Percentiles rank a stretch among this genome's conserved stretches.
Evolutionary conservation across 2,113 vertebrate species (phyloP).

Genomic region (Nothoprocta pentlandii): DNA sequence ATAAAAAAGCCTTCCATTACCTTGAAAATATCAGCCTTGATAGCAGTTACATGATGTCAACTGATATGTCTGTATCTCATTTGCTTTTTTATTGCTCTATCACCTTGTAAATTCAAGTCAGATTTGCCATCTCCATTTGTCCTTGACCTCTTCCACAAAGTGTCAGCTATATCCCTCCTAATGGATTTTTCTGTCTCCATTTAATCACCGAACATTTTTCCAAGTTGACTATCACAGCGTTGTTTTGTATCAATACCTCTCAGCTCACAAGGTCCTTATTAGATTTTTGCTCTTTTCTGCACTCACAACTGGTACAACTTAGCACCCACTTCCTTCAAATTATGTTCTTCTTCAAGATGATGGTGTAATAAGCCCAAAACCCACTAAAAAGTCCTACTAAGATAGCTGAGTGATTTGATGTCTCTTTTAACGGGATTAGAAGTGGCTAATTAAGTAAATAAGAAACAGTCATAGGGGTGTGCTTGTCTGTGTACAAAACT

Average conservation of each 20-base stretch:
- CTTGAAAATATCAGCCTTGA: not conserved
- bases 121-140: not conserved
- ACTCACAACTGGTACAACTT: not conserved
- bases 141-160: not conserved
- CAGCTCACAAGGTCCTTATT: not conserved
- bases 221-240: not conserved
- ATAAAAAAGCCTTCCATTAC: not conserved
- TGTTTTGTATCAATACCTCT: not conserved
- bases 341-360: not conserved
- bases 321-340: not conserved
- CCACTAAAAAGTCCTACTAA: not conserved
- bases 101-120: not conserved
- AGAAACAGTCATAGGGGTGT: not conserved
- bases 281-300: not conserved
- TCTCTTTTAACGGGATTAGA: not conserved
- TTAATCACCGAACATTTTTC: not conserved
- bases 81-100: not conserved
- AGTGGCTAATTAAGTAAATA: not conserved
- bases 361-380: not conserved
- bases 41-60: not conserved
- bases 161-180: not conserved
- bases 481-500: conserved; percentile 7
- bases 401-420: not conserved
- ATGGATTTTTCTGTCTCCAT: not conserved
- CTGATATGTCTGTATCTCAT: not conserved